A percentile compares a stretch with the other conserved stretches of the same genome.
These are phyloP conservation scores for Schizopygopsis malacanthus DNA, from an alignment of 2,797 vertebrate genomes.

Conservation along the genomic window DNA sequence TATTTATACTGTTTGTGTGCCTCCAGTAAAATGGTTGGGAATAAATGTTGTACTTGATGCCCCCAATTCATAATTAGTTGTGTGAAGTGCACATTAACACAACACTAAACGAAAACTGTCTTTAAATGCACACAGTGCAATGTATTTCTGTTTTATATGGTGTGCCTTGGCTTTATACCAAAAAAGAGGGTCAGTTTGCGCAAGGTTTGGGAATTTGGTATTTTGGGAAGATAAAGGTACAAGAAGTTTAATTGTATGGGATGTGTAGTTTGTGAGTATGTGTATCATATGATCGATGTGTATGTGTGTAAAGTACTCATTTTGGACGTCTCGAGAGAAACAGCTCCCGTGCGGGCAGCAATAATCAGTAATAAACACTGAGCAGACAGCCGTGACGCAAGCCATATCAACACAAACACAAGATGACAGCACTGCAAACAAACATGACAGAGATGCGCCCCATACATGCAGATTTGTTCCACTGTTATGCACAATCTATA, in stretches of 20 bases:
- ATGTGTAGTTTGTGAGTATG: conserved; percentile 11
- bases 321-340: not conserved
- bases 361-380: conserved; percentile 42
- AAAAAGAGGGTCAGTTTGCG: not conserved
- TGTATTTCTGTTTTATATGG: not conserved
- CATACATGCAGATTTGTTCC: not conserved
- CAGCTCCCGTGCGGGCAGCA: not conserved
- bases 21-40: not conserved
- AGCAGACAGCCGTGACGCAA: conserved; percentile 6
- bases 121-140: not conserved
- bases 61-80: not conserved
- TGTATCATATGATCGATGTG: not conserved
- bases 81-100: not conserved
- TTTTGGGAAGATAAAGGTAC: not conserved
- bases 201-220: not conserved
- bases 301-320: not conserved
- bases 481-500: not conserved
- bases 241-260: not conserved
- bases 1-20: not conserved
- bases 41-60: not conserved
- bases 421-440: conserved; percentile 31
- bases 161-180: not conserved
- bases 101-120: not conserved
- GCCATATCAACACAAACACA: not conserved
- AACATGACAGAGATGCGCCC: conserved; percentile 17